These are phyloP conservation scores for Brachirus orientalis DNA, from an alignment of 2,113 vertebrate species.

Conservation along the genomic window DNA sequence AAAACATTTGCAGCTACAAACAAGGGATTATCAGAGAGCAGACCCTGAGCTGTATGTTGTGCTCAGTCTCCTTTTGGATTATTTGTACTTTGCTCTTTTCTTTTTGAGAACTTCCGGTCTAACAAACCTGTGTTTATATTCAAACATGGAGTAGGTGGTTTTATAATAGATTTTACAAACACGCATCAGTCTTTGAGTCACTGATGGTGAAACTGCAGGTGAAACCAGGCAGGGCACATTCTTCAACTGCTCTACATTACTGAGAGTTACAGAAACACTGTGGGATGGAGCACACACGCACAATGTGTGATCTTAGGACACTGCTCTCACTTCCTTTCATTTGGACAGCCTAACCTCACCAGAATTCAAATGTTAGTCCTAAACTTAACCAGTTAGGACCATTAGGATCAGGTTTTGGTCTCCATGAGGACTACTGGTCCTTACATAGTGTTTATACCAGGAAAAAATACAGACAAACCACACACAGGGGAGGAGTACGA, in stretches of 20 bases:
- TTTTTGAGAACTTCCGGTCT: conserved; percentile 8
- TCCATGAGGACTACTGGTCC: too few relatives aligned
- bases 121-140: conserved; percentile 36
- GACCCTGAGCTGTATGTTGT: background rate
- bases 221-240: conserved; percentile 75
- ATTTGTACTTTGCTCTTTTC: background rate
- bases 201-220: conserved; percentile 65
- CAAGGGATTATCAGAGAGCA: background rate
- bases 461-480: too few relatives aligned
- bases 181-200: conserved; percentile 32
- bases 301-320: background rate
- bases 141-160: conserved; percentile 26
- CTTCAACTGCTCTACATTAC: conserved; percentile 45
- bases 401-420: too few relatives aligned
- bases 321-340: too few relatives aligned
- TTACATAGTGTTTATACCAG: too few relatives aligned
- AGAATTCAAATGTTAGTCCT: too few relatives aligned
- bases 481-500: too few relatives aligned
- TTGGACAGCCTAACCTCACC: too few relatives aligned
- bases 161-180: conserved; percentile 13
- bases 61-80: conserved; percentile 5
- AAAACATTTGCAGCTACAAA: background rate
- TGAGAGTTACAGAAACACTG: background rate
- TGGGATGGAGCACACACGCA: background rate
- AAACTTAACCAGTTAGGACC: too few relatives aligned